Evolutionary conservation across 2,797 vertebrate genomes (phyloP).

Genomic region (Gila robusta): DNA sequence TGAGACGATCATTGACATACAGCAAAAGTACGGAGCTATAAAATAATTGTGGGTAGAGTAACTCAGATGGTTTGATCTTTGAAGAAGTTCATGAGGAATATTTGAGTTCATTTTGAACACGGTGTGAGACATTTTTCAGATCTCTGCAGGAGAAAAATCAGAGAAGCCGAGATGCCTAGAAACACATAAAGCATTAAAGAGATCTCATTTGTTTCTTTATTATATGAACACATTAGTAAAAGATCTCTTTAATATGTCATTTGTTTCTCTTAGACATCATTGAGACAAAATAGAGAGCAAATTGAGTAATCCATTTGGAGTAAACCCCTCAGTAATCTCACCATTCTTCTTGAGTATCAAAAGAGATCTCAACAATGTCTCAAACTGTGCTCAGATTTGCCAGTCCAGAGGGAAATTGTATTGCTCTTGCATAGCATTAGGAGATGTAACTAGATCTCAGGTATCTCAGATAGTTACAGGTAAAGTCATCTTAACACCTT

Average conservation of each 20-base stretch:
- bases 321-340: not conserved
- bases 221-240: not conserved
- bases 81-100: not conserved
- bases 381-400: not conserved
- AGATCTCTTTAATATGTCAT: not conserved
- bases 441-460: not conserved
- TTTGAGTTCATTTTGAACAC: not conserved
- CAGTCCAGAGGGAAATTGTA: not conserved
- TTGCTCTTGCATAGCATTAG: not conserved
- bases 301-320: not conserved
- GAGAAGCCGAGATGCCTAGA: not conserved
- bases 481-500: not conserved
- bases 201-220: not conserved
- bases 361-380: conserved; percentile 4
- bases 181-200: not conserved
- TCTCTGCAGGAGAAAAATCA: not conserved
- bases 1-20: not conserved
- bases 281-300: not conserved
- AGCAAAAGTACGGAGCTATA: not conserved
- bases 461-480: too few relatives aligned
- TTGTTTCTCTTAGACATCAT: not conserved
- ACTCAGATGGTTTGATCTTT: not conserved
- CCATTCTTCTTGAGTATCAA: not conserved
- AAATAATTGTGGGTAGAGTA: not conserved
- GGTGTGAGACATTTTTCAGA: not conserved